Conservation (phyloP, 2,888 invertebrate genomes). For the Saturnia pavonia region DNA sequence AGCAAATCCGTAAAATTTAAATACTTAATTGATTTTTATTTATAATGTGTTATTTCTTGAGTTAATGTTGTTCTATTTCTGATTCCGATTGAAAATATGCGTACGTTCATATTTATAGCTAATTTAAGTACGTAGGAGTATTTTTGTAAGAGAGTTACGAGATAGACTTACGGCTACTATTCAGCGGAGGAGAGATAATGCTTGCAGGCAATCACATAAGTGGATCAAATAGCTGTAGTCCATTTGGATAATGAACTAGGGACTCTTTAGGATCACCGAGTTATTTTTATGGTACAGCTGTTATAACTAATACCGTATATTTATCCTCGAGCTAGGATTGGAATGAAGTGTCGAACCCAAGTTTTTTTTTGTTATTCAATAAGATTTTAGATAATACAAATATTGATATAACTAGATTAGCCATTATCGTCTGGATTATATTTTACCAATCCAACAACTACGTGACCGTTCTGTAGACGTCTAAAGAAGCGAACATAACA, state of each 20-base stretch:
- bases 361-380: neutral
- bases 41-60: neutral
- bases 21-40: neutral
- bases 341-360: neutral
- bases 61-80: conserved; percentile 23
- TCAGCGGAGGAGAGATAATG: conserved; percentile 78
- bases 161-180: conserved; percentile 79
- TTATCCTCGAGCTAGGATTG: conserved; percentile 27
- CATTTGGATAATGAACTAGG: conserved; percentile 81
- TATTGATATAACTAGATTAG: too few species aligned
- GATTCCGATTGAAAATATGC: conserved; percentile 41
- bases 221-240: conserved; percentile 82
- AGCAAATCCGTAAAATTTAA: neutral
- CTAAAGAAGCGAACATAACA: too few species aligned
- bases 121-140: conserved; percentile 61
- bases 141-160: conserved; percentile 76
- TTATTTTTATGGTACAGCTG: conserved; percentile 66
- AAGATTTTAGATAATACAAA: too few species aligned
- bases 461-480: too few species aligned
- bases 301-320: conserved; percentile 53
- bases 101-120: conserved; percentile 59
- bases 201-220: conserved; percentile 82
- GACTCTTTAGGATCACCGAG: conserved; percentile 62
- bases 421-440: too few species aligned
- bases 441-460: too few species aligned